These are phyloP conservation scores for Parotocinclus haroldoi DNA, from an alignment of 2,797 vertebrate species.

Conservation along the genomic window DNA sequence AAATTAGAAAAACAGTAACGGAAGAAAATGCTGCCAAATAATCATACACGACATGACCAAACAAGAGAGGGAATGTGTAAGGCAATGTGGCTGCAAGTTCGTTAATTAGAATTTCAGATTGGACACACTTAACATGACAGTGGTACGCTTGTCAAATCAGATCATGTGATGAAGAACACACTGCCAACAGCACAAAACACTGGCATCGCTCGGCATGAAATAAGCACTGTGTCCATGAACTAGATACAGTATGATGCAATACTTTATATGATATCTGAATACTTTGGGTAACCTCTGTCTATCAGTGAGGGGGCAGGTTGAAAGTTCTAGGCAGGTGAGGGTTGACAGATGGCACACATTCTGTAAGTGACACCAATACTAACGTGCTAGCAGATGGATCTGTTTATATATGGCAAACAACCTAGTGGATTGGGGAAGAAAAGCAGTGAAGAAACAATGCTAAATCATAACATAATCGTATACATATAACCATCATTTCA, in stretches of 20 bases:
- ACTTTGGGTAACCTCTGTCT: constrained; percentile 47
- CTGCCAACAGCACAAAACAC: constrained; percentile 32
- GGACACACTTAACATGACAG: constrained; percentile 78
- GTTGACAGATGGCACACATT: constrained; percentile 18
- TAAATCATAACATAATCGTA: too few species aligned
- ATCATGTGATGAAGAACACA: constrained; percentile 58
- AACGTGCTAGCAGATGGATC: constrained; percentile 20
- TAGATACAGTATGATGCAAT: constrained; percentile 3
- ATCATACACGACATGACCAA: constrained; percentile 49
- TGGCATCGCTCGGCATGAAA: constrained; percentile 31
- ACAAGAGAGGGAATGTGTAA: constrained; percentile 40
- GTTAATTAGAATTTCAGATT: constrained; percentile 80
- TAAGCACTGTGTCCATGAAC: constrained; percentile 14
- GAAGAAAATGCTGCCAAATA: constrained; percentile 61
- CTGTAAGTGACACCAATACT: constrained; percentile 12
- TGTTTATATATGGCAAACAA: background rate
- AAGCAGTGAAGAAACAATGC: too few species aligned
- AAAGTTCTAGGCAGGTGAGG: constrained; percentile 19
- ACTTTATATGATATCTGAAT: constrained; percentile 53
- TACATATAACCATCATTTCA: too few species aligned
- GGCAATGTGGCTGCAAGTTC: constrained; percentile 69
- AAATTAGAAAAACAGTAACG: constrained; percentile 49
- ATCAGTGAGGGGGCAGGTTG: constrained; percentile 33
- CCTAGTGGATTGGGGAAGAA: too few species aligned
- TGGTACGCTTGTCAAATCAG: constrained; percentile 72